Conservation (phyloP, 2,888 invertebrate species). For the Sinelater perroti region DNA sequence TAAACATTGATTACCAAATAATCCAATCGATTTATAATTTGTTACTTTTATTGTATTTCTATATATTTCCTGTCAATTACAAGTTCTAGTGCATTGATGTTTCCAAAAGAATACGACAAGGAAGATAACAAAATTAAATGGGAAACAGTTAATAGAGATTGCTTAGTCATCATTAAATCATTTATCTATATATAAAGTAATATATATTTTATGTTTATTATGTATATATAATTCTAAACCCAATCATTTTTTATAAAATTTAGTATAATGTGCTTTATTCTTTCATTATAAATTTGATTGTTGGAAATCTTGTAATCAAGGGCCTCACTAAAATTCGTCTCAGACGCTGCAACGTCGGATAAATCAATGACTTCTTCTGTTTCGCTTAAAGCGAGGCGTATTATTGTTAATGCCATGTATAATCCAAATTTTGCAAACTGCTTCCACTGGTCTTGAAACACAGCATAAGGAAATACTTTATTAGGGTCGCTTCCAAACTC, state of each 20-base stretch:
- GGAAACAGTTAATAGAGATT: background rate
- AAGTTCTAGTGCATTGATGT: too few species aligned
- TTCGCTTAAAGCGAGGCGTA: slow-evolving; percentile 43
- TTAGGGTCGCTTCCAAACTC: slow-evolving; percentile 48
- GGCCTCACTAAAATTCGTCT: slow-evolving; percentile 2
- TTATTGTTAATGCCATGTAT: slow-evolving; percentile 37
- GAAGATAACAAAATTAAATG: background rate
- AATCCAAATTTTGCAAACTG: slow-evolving; percentile 46
- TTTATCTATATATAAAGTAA: too few species aligned
- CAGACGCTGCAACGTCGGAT: background rate
- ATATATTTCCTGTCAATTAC: too few species aligned
- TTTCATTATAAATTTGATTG: slow-evolving; percentile 15
- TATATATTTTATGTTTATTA: too few species aligned
- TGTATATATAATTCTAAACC: too few species aligned
- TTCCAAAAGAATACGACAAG: too few species aligned
- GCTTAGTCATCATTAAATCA: too few species aligned
- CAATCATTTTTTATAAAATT: slow-evolving; percentile 29
- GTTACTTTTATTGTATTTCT: too few species aligned
- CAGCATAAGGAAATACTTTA: slow-evolving; percentile 47
- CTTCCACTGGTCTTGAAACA: slow-evolving; percentile 47
- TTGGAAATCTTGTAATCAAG: slow-evolving; percentile 14
- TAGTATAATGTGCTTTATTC: slow-evolving; percentile 23
- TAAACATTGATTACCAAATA: too few species aligned
- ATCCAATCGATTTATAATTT: too few species aligned
- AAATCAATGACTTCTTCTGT: slow-evolving; percentile 38